Percentiles rank a stretch among this genome's conserved stretches.
Conservation (phyloP, 2,113 vertebrate species). For the Pangasianodon hypophthalmus region DNA sequence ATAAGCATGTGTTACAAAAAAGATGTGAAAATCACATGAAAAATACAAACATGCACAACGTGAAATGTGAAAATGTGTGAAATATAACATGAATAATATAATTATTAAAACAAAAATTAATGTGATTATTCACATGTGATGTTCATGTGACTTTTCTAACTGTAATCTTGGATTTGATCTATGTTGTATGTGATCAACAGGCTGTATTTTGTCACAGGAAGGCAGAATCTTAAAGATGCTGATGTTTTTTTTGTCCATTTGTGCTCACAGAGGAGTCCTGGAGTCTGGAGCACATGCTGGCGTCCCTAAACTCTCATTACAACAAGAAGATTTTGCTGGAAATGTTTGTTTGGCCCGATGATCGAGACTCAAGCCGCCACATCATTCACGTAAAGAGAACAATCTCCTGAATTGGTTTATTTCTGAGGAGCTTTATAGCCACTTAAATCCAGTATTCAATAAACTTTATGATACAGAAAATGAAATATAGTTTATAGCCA, state of each 20-base stretch:
- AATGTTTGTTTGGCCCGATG: constrained; percentile 92
- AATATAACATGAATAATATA: not conserved
- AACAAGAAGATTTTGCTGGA: constrained; percentile 89
- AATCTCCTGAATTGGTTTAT: not conserved
- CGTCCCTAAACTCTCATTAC: constrained; percentile 81
- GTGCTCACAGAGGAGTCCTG: constrained; percentile 74
- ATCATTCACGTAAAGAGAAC: constrained; percentile 85
- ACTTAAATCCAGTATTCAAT: not conserved
- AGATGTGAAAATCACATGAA: not conserved
- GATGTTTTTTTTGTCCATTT: not conserved
- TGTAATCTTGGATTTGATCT: not conserved
- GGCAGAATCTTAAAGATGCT: not conserved
- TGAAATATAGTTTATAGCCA: too few species aligned
- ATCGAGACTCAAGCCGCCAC: constrained; percentile 86
- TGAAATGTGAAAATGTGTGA: too few species aligned
- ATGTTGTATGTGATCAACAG: not conserved
- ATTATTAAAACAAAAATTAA: not conserved
- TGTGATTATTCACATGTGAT: not conserved
- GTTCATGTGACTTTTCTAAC: not conserved
- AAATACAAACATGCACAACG: too few species aligned
- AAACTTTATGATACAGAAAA: not conserved
- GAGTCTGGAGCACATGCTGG: constrained; percentile 87
- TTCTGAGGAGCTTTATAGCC: not conserved
- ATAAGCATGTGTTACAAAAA: too few species aligned
- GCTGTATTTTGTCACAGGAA: not conserved